Percentiles rank a stretch among this genome's conserved stretches.
Conservation (phyloP, 2,888 invertebrate genomes). For the Cataglyphis cursor region DNA sequence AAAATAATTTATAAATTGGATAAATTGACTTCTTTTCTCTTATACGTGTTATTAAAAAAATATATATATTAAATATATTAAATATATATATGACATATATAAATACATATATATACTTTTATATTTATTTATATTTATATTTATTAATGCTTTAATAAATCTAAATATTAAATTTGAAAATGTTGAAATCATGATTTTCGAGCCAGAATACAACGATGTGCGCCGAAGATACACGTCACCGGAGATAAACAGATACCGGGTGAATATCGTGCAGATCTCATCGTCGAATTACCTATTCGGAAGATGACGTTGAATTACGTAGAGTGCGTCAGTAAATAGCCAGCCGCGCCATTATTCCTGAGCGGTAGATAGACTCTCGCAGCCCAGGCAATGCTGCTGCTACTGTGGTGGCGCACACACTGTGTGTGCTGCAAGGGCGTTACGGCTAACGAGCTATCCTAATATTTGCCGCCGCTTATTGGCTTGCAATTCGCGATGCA, state of each 20-base stretch:
- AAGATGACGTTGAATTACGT: conserved; percentile 50
- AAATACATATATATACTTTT: neutral
- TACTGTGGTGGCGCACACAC: neutral
- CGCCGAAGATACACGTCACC: neutral
- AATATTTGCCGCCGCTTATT: conserved; percentile 54
- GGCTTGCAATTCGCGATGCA: conserved; percentile 20
- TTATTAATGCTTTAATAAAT: neutral
- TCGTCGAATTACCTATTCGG: conserved; percentile 41
- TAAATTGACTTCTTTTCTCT: neutral
- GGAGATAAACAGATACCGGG: conserved; percentile 23
- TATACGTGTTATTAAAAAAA: neutral
- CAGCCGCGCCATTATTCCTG: conserved; percentile 15
- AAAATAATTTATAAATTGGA: neutral
- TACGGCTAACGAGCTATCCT: conserved; percentile 29
- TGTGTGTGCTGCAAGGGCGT: neutral
- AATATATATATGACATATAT: too few species aligned
- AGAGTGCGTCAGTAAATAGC: conserved; percentile 53
- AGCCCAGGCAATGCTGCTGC: neutral
- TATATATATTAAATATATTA: too few species aligned
- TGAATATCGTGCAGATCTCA: neutral
- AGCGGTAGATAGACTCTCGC: conserved; percentile 10
- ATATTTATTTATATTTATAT: neutral
- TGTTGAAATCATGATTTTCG: neutral
- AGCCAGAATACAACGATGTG: neutral
- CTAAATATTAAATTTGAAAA: neutral